Evolutionary conservation across 2,113 vertebrate genomes (phyloP).

Genomic region (Cryptomyrus ogoouensis): DNA sequence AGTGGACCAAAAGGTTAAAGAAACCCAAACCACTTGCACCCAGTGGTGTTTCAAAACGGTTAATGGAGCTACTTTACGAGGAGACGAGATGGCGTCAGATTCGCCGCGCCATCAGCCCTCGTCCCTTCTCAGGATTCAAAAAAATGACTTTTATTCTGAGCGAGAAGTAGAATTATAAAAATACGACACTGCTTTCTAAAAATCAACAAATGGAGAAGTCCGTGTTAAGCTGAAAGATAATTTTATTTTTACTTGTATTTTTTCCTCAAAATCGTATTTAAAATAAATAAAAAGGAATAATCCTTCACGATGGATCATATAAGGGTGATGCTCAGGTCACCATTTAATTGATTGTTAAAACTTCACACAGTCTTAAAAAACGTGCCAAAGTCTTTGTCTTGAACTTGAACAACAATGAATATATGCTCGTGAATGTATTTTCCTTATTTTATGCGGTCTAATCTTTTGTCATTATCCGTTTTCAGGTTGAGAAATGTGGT

Average conservation of each 20-base stretch:
- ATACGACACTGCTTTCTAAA: conserved; percentile 58
- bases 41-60: conserved; percentile 45
- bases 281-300: conserved; percentile 64
- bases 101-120: conserved; percentile 69
- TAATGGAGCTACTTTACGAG: conserved; percentile 57
- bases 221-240: conserved; percentile 61
- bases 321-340: conserved; percentile 74
- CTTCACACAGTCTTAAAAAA: conserved; percentile 95
- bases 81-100: conserved; percentile 55
- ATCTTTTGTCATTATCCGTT: conserved; percentile 92
- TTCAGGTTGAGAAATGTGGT: conserved; percentile 90
- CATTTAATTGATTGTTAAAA: conserved; percentile 94
- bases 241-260: conserved; percentile 72
- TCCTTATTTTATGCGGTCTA: conserved; percentile 93
- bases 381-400: conserved; percentile 99
- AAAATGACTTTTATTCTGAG: conserved; percentile 71
- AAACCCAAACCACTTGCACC: conserved; percentile 55
- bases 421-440: conserved; percentile 99
- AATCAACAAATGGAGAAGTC: conserved; percentile 55
- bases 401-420: conserved; percentile 82
- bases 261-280: conserved; percentile 68
- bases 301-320: conserved; percentile 80
- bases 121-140: conserved; percentile 90
- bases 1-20: conserved; percentile 62
- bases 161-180: conserved; percentile 52